Percentiles rank a stretch among this genome's conserved stretches.
Conservation (phyloP, 1,140 invertebrate genomes). For the Procambarus virginalis region DNA sequence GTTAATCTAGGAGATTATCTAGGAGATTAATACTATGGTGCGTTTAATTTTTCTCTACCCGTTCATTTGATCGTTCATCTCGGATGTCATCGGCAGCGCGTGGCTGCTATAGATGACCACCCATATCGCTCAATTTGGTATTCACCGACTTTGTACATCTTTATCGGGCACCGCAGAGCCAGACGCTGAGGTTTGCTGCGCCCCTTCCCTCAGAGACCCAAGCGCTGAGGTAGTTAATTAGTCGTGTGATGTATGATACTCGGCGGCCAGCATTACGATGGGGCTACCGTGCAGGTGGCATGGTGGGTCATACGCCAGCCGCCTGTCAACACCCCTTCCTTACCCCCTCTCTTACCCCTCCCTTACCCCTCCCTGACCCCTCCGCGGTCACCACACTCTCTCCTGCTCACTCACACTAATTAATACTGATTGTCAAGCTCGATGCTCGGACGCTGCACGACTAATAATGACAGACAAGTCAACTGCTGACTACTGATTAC, state of each 20-base stretch:
- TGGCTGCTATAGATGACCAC: too few relatives aligned
- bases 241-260: conserved; percentile 11
- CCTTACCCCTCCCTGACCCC: not conserved
- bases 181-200: not conserved
- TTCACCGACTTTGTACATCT: not conserved
- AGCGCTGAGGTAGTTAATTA: not conserved
- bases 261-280: not conserved
- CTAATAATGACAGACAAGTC: not conserved
- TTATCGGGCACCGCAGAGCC: not conserved
- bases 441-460: not conserved
- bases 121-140: not conserved
- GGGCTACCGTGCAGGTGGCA: not conserved
- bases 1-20: too few relatives aligned
- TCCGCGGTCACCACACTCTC: not conserved
- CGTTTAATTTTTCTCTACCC: not conserved
- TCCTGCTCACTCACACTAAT: not conserved
- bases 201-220: not conserved
- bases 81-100: not conserved
- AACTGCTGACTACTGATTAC: not conserved
- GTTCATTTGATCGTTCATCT: not conserved
- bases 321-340: not conserved
- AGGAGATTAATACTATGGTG: too few relatives aligned
- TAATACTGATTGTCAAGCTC: not conserved
- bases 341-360: not conserved
- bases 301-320: not conserved